phyloP scores from a whole-genome alignment of 2,797 vertebrate genomes.

The Ctenochaetus hawaiiensis region DNA sequence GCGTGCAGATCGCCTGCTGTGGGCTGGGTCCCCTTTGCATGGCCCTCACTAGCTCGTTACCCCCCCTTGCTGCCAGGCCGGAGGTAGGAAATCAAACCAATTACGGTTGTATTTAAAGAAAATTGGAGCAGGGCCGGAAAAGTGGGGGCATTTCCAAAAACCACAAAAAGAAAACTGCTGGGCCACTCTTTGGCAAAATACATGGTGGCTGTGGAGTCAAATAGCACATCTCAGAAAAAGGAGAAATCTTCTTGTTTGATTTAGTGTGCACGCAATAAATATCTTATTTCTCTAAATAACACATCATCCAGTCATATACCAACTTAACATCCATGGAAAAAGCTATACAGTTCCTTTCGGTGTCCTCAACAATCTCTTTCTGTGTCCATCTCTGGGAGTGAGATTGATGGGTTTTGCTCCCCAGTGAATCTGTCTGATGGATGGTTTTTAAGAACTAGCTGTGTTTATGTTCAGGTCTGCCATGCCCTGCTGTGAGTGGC shows the following conservation, averaged over 20 bases:
- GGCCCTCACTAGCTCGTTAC: constrained; percentile 50
- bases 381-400: constrained; percentile 36
- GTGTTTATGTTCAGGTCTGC: constrained; percentile 65
- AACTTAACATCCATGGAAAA: constrained; percentile 9
- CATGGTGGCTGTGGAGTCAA: constrained; percentile 36
- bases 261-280: neutral
- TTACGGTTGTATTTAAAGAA: constrained; percentile 87
- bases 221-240: constrained; percentile 30
- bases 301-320: constrained; percentile 4
- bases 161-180: constrained; percentile 79
- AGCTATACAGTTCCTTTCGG: neutral
- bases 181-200: constrained; percentile 63
- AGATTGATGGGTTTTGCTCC: constrained; percentile 59
- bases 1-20: constrained; percentile 65
- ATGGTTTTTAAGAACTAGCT: constrained; percentile 54
- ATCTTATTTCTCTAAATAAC: constrained; percentile 31
- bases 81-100: constrained; percentile 88
- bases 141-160: constrained; percentile 82
- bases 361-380: constrained; percentile 38
- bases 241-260: constrained; percentile 38
- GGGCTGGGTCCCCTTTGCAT: constrained; percentile 64
- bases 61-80: constrained; percentile 63
- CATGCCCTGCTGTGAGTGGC: constrained; percentile 62
- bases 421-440: constrained; percentile 51
- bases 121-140: constrained; percentile 85